A percentile compares a stretch with the other conserved stretches of the same genome.
Evolutionary conservation across 2,113 vertebrate genomes (phyloP).

Genomic region (Glaucidium brasilianum): DNA sequence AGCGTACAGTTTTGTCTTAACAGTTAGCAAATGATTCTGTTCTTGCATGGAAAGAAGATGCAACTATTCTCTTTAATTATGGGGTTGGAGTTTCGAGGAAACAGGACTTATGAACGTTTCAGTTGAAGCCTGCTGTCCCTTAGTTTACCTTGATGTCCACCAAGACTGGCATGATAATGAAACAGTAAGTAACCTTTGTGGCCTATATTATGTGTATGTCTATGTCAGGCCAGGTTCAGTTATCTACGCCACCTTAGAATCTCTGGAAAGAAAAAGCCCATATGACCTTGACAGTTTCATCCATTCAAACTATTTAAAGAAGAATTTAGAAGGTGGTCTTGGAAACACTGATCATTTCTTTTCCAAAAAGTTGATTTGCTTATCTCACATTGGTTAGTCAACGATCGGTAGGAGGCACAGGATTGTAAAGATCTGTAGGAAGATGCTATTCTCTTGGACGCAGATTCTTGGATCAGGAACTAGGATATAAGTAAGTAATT

Average conservation of each 20-base stretch:
- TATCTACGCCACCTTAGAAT: background rate
- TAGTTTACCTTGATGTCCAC: background rate
- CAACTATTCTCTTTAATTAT: background rate
- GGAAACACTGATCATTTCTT: background rate
- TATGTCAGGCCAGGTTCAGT: background rate
- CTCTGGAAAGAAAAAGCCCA: background rate
- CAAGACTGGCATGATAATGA: background rate
- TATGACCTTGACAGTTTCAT: background rate
- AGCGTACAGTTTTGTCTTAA: background rate
- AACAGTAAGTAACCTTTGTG: background rate
- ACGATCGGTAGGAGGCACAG: accelerated
- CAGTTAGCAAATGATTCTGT: background rate
- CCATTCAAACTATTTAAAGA: background rate
- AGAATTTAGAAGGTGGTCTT: background rate
- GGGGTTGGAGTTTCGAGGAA: background rate
- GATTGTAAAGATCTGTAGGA: background rate
- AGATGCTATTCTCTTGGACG: background rate
- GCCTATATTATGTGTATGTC: background rate
- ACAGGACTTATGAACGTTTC: background rate
- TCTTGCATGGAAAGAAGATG: background rate
- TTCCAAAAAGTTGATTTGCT: background rate
- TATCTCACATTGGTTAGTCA: background rate
- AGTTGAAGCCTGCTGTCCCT: background rate
- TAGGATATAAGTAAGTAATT: background rate
- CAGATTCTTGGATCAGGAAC: background rate